phyloP scores from a whole-genome alignment of 2,888 invertebrate genomes.

The Diploptera punctata region DNA sequence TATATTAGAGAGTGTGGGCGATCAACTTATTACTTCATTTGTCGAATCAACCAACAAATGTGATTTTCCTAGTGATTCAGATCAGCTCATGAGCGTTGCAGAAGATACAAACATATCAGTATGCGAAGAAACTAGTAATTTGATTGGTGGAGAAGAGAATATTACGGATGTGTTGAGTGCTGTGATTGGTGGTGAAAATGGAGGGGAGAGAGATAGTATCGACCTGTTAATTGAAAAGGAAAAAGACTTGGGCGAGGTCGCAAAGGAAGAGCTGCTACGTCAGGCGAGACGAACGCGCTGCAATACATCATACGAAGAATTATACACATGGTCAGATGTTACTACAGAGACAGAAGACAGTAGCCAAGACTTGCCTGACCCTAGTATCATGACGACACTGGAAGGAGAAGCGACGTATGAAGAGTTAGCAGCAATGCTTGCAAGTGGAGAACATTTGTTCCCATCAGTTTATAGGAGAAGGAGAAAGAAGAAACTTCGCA shows the following conservation, averaged over 20 bases:
- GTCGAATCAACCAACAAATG: no score
- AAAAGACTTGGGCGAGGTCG: background rate
- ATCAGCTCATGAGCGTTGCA: no score
- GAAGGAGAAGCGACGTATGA: background rate
- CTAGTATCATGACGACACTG: background rate
- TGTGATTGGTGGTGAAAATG: background rate
- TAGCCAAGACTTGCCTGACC: conserved; percentile 20
- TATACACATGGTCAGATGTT: conserved; percentile 41
- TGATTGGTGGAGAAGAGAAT: background rate
- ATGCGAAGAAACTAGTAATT: background rate
- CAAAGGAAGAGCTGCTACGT: background rate
- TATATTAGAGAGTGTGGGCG: background rate
- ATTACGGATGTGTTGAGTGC: background rate
- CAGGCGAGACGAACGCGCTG: conserved; percentile 37
- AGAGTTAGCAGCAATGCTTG: background rate
- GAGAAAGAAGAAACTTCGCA: conserved; percentile 13
- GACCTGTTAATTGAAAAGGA: background rate
- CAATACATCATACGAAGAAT: conserved; percentile 42
- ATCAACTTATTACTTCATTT: background rate
- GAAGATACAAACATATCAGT: no score
- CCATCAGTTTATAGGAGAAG: background rate
- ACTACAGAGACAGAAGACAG: conserved; percentile 39
- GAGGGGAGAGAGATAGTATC: background rate
- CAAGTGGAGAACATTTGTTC: no score
- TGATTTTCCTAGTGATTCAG: no score